A percentile compares a stretch with the other conserved stretches of the same genome.
Evolutionary conservation across 2,888 invertebrate species (phyloP).

Genomic region (Lepidonotus clava): DNA sequence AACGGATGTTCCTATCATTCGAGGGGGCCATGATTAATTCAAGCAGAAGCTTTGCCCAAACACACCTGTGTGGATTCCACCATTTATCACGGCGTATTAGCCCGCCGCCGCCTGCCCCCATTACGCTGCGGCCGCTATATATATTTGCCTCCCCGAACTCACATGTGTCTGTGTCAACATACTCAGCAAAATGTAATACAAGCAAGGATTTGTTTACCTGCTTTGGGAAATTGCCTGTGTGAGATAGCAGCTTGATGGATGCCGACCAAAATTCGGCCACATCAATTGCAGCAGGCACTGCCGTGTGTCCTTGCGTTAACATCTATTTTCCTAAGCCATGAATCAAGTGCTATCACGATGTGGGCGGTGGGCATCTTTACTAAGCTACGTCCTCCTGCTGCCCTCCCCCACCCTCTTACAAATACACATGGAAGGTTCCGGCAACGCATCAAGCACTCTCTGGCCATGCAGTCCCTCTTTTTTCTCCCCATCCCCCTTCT

Average conservation of each 20-base stretch:
- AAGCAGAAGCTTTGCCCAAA: not conserved
- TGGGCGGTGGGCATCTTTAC: not conserved
- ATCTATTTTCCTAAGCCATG: not conserved
- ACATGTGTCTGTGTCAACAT: constrained; percentile 14
- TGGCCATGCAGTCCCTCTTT: too few species aligned
- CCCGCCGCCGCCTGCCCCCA: not conserved
- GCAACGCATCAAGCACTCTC: not conserved
- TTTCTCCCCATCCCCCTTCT: too few species aligned
- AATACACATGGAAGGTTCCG: not conserved
- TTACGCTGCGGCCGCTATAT: not conserved
- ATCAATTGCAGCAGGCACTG: not conserved
- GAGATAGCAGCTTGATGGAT: not conserved
- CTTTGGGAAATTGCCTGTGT: not conserved
- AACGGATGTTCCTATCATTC: not conserved
- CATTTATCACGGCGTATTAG: not conserved
- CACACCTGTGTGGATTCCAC: not conserved
- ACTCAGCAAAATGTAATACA: constrained; percentile 1
- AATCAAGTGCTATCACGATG: not conserved
- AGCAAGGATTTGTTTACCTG: constrained; percentile 23
- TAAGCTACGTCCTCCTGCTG: not conserved
- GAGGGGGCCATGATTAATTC: not conserved
- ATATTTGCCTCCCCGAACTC: not conserved
- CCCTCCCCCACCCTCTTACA: not conserved
- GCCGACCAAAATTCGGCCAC: not conserved
- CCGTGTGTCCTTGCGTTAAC: not conserved